Conservation (phyloP, 2,888 invertebrate genomes). For the Serrognathus titanus region DNA sequence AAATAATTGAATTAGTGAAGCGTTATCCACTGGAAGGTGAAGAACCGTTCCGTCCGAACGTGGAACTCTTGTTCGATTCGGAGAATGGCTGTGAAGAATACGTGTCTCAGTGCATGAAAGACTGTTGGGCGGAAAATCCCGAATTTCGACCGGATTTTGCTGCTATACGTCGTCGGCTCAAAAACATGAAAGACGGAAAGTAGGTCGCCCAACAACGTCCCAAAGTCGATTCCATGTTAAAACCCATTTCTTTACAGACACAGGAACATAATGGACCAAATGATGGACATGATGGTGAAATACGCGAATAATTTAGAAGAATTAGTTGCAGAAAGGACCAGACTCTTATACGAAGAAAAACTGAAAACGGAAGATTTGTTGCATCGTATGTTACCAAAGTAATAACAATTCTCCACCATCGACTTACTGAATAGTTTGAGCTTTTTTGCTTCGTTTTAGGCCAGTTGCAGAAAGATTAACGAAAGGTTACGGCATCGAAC, state of each 20-base stretch:
- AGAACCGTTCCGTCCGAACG: constrained; percentile 75
- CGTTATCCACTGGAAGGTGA: constrained; percentile 64
- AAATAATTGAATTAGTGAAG: constrained; percentile 82
- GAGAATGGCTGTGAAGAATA: constrained; percentile 76
- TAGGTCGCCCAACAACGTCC: constrained; percentile 49
- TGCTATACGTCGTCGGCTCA: constrained; percentile 72
- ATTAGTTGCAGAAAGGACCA: constrained; percentile 87
- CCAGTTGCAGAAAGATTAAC: constrained; percentile 86
- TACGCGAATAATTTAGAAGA: constrained; percentile 94
- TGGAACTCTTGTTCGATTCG: constrained; percentile 67
- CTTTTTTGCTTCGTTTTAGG: constrained; percentile 52
- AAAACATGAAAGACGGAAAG: constrained; percentile 87
- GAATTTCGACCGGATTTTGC: constrained; percentile 82
- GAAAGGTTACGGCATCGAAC: constrained; percentile 84
- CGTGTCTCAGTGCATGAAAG: constrained; percentile 76
- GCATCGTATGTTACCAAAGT: constrained; percentile 92
- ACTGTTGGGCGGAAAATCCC: constrained; percentile 88
- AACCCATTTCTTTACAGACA: constrained; percentile 55
- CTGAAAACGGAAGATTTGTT: constrained; percentile 90
- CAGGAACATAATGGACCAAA: constrained; percentile 92
- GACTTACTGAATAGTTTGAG: not conserved
- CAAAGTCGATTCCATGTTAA: not conserved
- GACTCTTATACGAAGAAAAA: constrained; percentile 86
- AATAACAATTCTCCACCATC: constrained; percentile 40
- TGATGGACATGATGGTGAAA: constrained; percentile 98